A percentile compares a stretch with the other conserved stretches of the same genome.
Conservation (phyloP, 2,888 invertebrate genomes). For the Hedychridium roseum region DNA sequence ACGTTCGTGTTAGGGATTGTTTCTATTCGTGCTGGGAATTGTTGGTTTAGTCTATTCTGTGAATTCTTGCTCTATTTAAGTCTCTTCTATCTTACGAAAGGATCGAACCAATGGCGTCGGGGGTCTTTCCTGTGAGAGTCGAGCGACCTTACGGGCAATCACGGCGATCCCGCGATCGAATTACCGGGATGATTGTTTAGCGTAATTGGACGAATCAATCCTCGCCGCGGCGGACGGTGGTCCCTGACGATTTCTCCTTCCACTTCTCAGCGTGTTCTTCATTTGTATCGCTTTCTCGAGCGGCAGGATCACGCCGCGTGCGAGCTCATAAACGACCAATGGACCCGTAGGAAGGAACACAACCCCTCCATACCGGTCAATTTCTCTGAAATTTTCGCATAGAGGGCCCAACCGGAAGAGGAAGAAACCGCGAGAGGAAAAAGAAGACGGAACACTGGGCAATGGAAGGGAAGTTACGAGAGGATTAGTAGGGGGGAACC, state of each 20-base stretch:
- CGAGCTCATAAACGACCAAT: conserved; percentile 17
- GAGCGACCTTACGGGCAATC: conserved; percentile 19
- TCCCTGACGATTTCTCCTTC: conserved; percentile 16
- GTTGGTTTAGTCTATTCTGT: too few species aligned
- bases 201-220: conserved; percentile 59
- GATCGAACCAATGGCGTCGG: too few species aligned
- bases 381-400: conserved; percentile 14
- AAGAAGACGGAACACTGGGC: conserved; percentile 8
- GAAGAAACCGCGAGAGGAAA: background rate
- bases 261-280: background rate
- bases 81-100: too few species aligned
- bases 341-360: too few species aligned
- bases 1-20: too few species aligned
- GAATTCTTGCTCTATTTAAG: too few species aligned
- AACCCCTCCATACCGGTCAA: too few species aligned
- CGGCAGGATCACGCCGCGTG: conserved; percentile 28
- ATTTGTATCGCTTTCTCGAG: background rate
- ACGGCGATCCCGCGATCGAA: conserved; percentile 36
- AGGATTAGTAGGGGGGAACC: conserved; percentile 12
- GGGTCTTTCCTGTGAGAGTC: conserved; percentile 18
- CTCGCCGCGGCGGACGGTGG: conserved; percentile 38
- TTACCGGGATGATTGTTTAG: conserved; percentile 50
- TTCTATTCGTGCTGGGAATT: too few species aligned
- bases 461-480: conserved; percentile 1
- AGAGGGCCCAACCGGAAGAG: background rate